A percentile compares a stretch with the other conserved stretches of the same genome.
Evolutionary conservation across 2,113 vertebrate genomes (phyloP).

Genomic region (Indri indri): DNA sequence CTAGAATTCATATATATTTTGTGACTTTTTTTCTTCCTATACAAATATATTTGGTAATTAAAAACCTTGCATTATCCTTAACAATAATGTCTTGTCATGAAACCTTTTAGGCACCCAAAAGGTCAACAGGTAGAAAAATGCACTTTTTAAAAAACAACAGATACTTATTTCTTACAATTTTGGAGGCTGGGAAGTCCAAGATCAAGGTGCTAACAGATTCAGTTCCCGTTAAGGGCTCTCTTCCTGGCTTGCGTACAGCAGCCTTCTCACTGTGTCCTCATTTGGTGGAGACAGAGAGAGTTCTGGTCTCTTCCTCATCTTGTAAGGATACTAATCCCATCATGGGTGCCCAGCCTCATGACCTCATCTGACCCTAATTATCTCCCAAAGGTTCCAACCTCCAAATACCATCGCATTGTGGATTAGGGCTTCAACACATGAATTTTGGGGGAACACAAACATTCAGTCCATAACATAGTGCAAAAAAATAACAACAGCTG

Average conservation of each 20-base stretch:
- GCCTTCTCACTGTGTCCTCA: background rate
- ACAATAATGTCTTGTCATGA: background rate
- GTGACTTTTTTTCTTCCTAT: background rate
- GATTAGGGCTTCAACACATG: background rate
- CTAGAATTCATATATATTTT: background rate
- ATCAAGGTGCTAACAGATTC: background rate
- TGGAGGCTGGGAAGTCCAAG: background rate
- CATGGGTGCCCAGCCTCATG: too few relatives aligned
- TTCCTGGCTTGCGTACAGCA: background rate
- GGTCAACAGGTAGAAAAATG: background rate
- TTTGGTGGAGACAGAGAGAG: fast-evolving
- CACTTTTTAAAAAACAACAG: background rate
- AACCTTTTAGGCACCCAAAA: background rate
- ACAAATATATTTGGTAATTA: background rate
- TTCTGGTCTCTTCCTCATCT: background rate
- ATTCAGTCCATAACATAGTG: background rate
- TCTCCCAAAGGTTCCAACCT: background rate
- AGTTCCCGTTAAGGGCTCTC: background rate
- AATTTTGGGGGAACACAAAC: background rate
- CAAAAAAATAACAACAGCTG: background rate
- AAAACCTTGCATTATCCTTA: background rate
- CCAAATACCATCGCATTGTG: background rate
- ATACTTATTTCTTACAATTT: background rate
- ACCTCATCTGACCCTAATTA: background rate
- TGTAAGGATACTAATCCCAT: background rate